A percentile compares a stretch with the other conserved stretches of the same genome.
Conservation (phyloP, 2,113 vertebrate species). For the Actinemys pallida region DNA sequence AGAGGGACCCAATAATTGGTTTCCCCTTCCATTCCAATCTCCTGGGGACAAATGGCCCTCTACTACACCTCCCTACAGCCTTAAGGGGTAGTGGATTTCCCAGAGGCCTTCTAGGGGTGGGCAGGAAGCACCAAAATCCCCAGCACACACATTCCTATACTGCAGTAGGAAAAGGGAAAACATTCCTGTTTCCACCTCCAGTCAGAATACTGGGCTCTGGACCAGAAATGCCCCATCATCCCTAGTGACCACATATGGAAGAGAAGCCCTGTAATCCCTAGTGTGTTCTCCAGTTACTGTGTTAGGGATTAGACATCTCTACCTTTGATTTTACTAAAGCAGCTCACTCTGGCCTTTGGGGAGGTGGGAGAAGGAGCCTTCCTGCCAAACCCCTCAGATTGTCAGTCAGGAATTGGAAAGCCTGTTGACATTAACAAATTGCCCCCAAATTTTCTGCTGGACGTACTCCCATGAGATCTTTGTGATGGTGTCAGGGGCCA, state of each 20-base stretch:
- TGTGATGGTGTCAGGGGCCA: background rate
- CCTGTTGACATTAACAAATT: background rate
- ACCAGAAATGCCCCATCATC: background rate
- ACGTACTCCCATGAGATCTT: background rate
- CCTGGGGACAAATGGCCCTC: background rate
- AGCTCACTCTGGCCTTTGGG: background rate
- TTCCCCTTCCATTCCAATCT: background rate
- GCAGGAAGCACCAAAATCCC: background rate
- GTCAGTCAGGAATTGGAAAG: background rate
- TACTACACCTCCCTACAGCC: background rate
- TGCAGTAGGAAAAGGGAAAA: background rate
- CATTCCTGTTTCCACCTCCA: background rate
- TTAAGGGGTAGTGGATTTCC: background rate
- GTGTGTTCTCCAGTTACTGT: background rate
- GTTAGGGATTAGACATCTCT: too few species aligned
- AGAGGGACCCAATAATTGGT: background rate
- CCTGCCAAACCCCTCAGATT: background rate
- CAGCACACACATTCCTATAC: background rate
- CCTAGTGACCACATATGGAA: too few species aligned
- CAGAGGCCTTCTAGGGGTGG: background rate
- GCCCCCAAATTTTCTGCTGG: background rate
- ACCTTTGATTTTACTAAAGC: too few species aligned
- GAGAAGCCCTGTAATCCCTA: background rate
- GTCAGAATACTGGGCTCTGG: background rate
- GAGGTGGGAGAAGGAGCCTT: background rate